Evolutionary conservation across 2,888 invertebrate species (phyloP), one percentile per base, ranked within the genome.

Genomic region (Muschampia plurimacula): DNA sequence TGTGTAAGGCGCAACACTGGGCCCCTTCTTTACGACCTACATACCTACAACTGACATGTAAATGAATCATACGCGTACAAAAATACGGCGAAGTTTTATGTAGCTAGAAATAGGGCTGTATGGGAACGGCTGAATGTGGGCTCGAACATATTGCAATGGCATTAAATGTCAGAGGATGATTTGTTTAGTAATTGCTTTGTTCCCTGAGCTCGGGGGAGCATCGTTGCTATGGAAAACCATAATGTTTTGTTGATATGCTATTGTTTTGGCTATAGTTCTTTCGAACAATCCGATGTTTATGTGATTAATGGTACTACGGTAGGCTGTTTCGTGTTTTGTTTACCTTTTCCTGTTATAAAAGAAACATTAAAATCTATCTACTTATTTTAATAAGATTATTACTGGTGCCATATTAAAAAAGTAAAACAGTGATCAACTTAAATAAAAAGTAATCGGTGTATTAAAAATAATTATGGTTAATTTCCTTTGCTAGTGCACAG

Each of bases 151-250:
- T 93, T 93, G 92, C 90, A 87, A 84, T 89, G 90, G 92, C 90
- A 90, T 90, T 86, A 89, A 91, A 92, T 86, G 93, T 93, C 93
- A 93, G 87, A 88, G 86, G 90, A 94, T 94, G 93, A 94, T 93
- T 93, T 93, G 93, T 93, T 90, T 81, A 87, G 91, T 93, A 93
- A 93, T 93, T 93, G 92, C 86, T 90, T 89, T 89, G 88, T 91
- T 89, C 86, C 87, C 83, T 79, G 60, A 36, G 74, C 84, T 86
- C 84, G 80, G 87, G 89, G 88, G 83, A 78, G 81, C 52, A 77
- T 81, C 82, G 90, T 92, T 89, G 90, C 88, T 87, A 89, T 84
- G 89, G 82, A 65, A 75, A 77, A 73, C 62, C 70, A 67, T 84
- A 84, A 83, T 88, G 89, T 92, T 92, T 93, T 88, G 90, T 90